Base-by-base conservation (phyloP, 1,140 invertebrate genomes). In the Physella acuta region DNA sequence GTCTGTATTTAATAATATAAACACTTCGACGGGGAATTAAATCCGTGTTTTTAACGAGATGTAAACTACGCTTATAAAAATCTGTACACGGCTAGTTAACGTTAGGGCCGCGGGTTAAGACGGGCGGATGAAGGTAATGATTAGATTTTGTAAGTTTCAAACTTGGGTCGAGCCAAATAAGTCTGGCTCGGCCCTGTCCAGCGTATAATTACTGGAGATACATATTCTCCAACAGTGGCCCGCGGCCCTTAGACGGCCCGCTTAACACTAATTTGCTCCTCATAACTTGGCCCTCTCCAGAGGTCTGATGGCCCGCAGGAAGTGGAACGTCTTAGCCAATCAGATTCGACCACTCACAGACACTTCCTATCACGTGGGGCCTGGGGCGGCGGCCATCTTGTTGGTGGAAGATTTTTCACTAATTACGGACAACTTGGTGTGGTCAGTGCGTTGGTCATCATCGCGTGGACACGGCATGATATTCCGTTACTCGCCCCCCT, bases 191-290 rank as follows among this genome's bases (percentile, higher is more conserved):
- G 33, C 16, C 56, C 33, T 20, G 31, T 4, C 56, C 33, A 30
- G 20, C 8, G 5, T 58, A 58, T 58, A 58, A 58, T 58, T 58
- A 34, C 31, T 34, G 2, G 36, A 34, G 56, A 34, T 58, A 58
- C 56, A 34, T 34, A 58, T 58, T 34, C 56, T 58, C 24, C 56
- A 34, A 34, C 36, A 17, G 24, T 4, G 56, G 36, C 56, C 31
- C 24, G 2, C 17, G 56, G 56, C 56, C 1, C 36, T 3, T 34
- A 31, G 56, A 58, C 56, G 1, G 30, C 33, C 5, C 56, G 31
- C 56, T 58, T 58, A 58, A 3, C 56, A 58, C 56, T 58, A 58
- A 58, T 58, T 58, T 58, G 56, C 56, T 58, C 36, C 56, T 58
- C 56, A 58, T 33, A 58, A 58, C 56, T 34, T 56, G 53, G 4